A percentile compares a stretch with the other conserved stretches of the same genome.
phyloP scores from a whole-genome alignment of 37 sponge, comb jelly and placozoan species.

The Tethya wilhelma region DNA sequence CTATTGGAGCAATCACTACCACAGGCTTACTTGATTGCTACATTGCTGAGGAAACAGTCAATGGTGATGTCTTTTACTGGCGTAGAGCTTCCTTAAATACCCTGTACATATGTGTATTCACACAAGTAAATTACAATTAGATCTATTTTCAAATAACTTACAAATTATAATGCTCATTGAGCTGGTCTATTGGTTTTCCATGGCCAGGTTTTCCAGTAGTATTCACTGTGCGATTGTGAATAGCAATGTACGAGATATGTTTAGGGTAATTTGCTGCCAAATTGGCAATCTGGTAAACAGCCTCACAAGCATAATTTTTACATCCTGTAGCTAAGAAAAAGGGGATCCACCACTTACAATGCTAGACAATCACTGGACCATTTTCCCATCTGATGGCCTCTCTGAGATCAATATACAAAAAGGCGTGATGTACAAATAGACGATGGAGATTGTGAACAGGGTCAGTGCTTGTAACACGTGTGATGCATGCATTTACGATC shows the following conservation, averaged over 20 bases:
- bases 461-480: not conserved
- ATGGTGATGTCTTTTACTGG: too few relatives aligned
- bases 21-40: too few relatives aligned
- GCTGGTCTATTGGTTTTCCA: slow-evolving; percentile 36
- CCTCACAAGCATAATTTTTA: slow-evolving; percentile 22
- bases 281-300: slow-evolving; percentile 11
- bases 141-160: too few relatives aligned
- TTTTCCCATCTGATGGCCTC: slow-evolving; percentile 32
- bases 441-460: slow-evolving; percentile 10
- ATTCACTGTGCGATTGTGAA: slow-evolving; percentile 30
- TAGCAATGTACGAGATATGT: slow-evolving; percentile 9
- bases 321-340: slow-evolving; percentile 6
- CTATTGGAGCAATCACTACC: too few relatives aligned
- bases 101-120: not conserved
- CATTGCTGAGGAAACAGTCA: too few relatives aligned
- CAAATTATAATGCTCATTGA: slow-evolving; percentile 45
- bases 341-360: slow-evolving; percentile 30
- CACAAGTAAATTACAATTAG: not conserved
- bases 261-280: slow-evolving; percentile 6
- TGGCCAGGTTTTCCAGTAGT: slow-evolving; percentile 3
- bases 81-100: slow-evolving; percentile 26
- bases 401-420: slow-evolving; percentile 24
- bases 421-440: not conserved
- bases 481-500: not conserved
- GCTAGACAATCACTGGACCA: slow-evolving; percentile 11